Percentiles rank a stretch among this genome's conserved stretches.
Evolutionary conservation across 1,140 invertebrate genomes (phyloP).

Genomic region (Thrips palmi): DNA sequence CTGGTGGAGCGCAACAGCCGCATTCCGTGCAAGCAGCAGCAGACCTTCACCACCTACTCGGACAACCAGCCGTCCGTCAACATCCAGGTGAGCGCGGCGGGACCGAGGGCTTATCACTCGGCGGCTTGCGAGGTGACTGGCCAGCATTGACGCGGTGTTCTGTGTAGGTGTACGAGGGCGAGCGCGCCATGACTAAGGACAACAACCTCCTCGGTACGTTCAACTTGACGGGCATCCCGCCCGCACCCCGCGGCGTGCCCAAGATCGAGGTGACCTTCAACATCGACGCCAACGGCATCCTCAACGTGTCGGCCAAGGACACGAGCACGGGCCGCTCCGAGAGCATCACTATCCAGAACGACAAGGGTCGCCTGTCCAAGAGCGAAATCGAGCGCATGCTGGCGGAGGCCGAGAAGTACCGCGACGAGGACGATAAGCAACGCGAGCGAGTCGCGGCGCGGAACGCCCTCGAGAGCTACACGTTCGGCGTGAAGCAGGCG

Average conservation of each 20-base stretch:
- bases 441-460: slow-evolving; percentile 42
- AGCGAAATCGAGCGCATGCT: slow-evolving; percentile 85
- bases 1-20: slow-evolving; percentile 33
- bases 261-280: slow-evolving; percentile 52
- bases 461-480: slow-evolving; percentile 64
- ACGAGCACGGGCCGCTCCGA: slow-evolving; percentile 52
- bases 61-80: slow-evolving; percentile 51
- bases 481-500: slow-evolving; percentile 56
- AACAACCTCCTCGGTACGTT: slow-evolving; percentile 51
- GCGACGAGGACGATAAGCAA: slow-evolving; percentile 42
- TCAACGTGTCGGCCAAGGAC: slow-evolving; percentile 59
- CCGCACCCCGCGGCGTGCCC: slow-evolving; percentile 38
- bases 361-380: slow-evolving; percentile 73
- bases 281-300: slow-evolving; percentile 57
- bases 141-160: too few species aligned
- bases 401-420: slow-evolving; percentile 49
- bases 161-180: slow-evolving; percentile 48
- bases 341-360: slow-evolving; percentile 72
- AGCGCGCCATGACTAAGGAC: slow-evolving; percentile 51
- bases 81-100: slow-evolving; percentile 52
- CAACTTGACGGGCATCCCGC: slow-evolving; percentile 49
- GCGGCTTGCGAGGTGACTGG: too few species aligned
- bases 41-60: slow-evolving; percentile 44
- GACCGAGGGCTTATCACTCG: slow-evolving; percentile 50
- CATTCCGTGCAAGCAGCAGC: slow-evolving; percentile 31